phyloP scores from a whole-genome alignment of 64 coral and sea anemone species.

The Montipora cactus region DNA sequence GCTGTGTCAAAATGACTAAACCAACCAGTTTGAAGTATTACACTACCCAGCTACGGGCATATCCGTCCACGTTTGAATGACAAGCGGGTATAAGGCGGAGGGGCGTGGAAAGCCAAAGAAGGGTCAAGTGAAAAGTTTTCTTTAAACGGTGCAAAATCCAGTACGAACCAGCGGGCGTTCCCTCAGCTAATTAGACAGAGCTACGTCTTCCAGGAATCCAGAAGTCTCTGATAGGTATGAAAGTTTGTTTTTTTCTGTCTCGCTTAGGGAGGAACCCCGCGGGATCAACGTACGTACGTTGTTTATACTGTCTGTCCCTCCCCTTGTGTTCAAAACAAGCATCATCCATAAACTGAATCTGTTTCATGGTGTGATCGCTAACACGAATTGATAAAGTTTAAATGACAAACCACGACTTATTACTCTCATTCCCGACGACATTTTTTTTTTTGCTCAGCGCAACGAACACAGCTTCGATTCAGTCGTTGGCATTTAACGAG shows the following conservation, averaged over 20 bases:
- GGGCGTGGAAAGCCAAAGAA: neutral
- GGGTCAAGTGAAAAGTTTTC: slow-evolving; percentile 11
- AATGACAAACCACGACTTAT: neutral
- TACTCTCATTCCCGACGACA: neutral
- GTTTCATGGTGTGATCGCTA: neutral
- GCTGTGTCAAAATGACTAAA: neutral
- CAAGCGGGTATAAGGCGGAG: slow-evolving; percentile 20
- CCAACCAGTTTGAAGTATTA: neutral
- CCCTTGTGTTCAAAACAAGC: slow-evolving; percentile 34
- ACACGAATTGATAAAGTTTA: neutral
- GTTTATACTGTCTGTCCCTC: neutral
- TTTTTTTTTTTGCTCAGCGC: too few relatives aligned
- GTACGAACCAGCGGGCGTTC: neutral
- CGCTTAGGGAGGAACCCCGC: neutral
- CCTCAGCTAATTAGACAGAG: neutral
- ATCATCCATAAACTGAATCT: neutral
- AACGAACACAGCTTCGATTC: too few relatives aligned
- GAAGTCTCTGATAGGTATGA: slow-evolving; percentile 22
- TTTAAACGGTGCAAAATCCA: neutral
- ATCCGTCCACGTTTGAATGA: slow-evolving; percentile 6
- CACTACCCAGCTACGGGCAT: neutral
- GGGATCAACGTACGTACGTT: neutral
- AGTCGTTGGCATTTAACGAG: too few relatives aligned
- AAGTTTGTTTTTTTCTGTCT: neutral
- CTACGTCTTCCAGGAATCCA: neutral